Percentiles rank a stretch among this genome's conserved stretches.
Evolutionary conservation across 2,113 vertebrate species (phyloP).

Genomic region (Charadrius vociferus): DNA sequence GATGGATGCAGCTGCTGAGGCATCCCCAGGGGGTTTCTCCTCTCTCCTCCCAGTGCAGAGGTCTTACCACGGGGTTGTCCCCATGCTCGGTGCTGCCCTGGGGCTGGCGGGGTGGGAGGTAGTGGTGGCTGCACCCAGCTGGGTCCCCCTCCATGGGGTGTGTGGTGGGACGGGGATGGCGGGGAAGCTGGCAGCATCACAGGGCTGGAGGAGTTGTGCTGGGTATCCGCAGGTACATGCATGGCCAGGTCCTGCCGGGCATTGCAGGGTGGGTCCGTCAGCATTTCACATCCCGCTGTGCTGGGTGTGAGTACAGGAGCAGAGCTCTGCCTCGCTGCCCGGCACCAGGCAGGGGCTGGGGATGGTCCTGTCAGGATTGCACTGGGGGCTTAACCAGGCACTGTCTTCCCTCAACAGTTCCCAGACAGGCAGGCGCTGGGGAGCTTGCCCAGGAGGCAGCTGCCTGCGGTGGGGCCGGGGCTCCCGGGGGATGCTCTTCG

Average conservation of each 20-base stretch:
- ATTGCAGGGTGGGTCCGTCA: rapidly evolving
- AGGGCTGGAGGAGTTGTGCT: neutral
- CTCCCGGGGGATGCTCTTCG: rapidly evolving
- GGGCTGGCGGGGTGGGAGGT: neutral
- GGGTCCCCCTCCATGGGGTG: neutral
- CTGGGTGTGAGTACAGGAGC: neutral
- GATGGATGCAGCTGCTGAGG: neutral
- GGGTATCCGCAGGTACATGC: rapidly evolving
- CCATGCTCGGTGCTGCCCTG: neutral
- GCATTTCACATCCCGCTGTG: neutral
- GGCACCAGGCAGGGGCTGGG: neutral
- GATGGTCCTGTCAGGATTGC: neutral
- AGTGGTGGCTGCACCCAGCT: neutral
- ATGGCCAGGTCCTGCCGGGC: rapidly evolving
- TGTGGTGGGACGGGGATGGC: rapidly evolving
- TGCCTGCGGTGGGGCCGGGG: neutral
- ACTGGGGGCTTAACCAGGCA: rapidly evolving
- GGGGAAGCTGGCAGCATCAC: neutral
- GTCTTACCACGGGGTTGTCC: neutral
- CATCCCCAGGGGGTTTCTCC: neutral
- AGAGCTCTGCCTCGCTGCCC: neutral
- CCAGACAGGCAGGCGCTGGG: neutral
- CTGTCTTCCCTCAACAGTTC: neutral
- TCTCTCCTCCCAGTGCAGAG: neutral
- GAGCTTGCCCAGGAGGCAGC: neutral